A percentile compares a stretch with the other conserved stretches of the same genome.
These are phyloP conservation scores for Drosophila rhopaloa DNA, from an alignment of 1,140 invertebrate species.

Conservation along the genomic window DNA sequence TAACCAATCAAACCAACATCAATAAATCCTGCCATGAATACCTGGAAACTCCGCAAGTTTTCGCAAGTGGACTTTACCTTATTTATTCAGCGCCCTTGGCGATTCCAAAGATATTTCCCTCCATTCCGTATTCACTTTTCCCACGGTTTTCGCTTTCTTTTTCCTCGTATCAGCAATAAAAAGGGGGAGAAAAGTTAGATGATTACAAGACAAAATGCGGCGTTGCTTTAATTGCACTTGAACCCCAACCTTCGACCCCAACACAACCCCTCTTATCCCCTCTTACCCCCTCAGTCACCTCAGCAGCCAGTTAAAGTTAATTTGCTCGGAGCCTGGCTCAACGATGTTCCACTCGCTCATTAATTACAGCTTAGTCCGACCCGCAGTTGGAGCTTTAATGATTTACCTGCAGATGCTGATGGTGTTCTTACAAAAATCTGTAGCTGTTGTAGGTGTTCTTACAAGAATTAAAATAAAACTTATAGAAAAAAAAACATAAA, in stretches of 20 bases:
- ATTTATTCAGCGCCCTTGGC: neutral
- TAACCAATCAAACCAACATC: conserved; percentile 6
- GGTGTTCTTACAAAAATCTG: conserved; percentile 15
- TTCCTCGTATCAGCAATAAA: conserved; percentile 13
- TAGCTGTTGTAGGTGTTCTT: conserved; percentile 14
- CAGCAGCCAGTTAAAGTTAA: conserved; percentile 69
- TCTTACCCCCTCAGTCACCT: neutral
- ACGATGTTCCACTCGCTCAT: conserved; percentile 75
- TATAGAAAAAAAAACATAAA: too few species aligned
- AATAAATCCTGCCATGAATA: conserved; percentile 8
- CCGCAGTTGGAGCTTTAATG: conserved; percentile 55
- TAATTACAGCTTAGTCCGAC: conserved; percentile 75
- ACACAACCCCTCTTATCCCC: neutral
- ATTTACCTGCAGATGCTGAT: conserved; percentile 64
- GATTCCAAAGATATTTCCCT: conserved; percentile 12
- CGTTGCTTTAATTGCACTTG: conserved; percentile 72
- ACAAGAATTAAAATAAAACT: neutral
- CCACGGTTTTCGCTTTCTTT: conserved; percentile 16
- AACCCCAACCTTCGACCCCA: conserved; percentile 33
- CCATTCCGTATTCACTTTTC: conserved; percentile 20
- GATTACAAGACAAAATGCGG: conserved; percentile 69
- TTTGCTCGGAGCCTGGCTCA: conserved; percentile 59
- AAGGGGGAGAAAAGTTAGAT: conserved; percentile 38
- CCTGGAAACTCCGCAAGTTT: conserved; percentile 25
- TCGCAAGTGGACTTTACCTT: conserved; percentile 2